Conservation (phyloP, 2,797 vertebrate species). For the Tenualosa ilisha region DNA sequence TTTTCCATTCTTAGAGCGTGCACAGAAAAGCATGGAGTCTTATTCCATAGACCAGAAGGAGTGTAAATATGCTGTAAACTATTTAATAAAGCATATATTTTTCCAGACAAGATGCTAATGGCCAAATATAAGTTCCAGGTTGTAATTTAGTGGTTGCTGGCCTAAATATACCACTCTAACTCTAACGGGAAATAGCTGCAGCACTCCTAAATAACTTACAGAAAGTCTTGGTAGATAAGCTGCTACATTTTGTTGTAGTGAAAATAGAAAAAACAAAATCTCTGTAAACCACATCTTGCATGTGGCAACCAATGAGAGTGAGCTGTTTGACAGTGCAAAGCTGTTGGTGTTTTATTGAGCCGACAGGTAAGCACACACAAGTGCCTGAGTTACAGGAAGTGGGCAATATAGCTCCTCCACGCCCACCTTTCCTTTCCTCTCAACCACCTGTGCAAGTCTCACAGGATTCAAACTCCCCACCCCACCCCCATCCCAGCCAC, state of each 20-base stretch:
- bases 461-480: slow-evolving; percentile 81
- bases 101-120: not conserved
- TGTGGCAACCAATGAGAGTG: slow-evolving; percentile 67
- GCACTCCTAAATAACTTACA: not conserved
- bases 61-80: slow-evolving; percentile 28
- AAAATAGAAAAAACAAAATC: slow-evolving; percentile 21
- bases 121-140: not conserved
- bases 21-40: slow-evolving; percentile 45
- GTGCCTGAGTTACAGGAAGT: slow-evolving; percentile 78
- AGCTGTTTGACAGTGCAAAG: slow-evolving; percentile 62
- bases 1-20: slow-evolving; percentile 48
- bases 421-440: slow-evolving; percentile 67
- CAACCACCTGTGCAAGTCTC: slow-evolving; percentile 85
- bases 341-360: slow-evolving; percentile 64
- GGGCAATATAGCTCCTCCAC: slow-evolving; percentile 74
- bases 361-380: slow-evolving; percentile 61
- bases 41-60: slow-evolving; percentile 54
- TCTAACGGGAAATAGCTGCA: not conserved
- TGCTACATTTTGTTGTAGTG: not conserved
- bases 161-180: not conserved
- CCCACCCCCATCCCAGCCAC: slow-evolving; percentile 47
- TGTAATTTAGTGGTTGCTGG: not conserved
- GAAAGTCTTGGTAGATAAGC: not conserved
- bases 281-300: slow-evolving; percentile 65
- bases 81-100: slow-evolving; percentile 15